Evolutionary conservation across 2,113 vertebrate species (phyloP), one percentile per base, ranked within the genome.

Genomic region (Willisornis vidua): DNA sequence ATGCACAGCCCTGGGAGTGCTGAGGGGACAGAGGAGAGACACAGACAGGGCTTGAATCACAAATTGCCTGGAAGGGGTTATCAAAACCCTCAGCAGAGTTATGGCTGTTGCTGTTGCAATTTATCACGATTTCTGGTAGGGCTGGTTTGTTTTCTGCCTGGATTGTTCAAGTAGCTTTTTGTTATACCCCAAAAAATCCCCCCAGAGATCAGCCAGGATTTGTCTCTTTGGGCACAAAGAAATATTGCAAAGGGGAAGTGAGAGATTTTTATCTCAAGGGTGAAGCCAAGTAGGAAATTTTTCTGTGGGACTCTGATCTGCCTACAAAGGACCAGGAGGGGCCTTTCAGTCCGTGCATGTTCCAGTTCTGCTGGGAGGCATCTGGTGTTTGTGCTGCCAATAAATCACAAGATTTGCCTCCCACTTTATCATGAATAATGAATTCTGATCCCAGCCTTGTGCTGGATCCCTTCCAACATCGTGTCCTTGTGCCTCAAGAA

Each of bases 391-490:
- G 87, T 70, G 93, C 85, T 79, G 91, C 93, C 82, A 88, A 90
- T 88, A 95, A 95, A 97, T 95, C 94, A 93, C 48, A 65, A 77
- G 82, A 6, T 87, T 76, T 37, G 58, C 92, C 93, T 97, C 91
- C 90, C 87, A n/a, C 72, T 93, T 35, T 12, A 86, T 83, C 26
- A 20, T 12, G 79, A 83, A 88, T 86, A 94, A 96, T 45, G 87
- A 95, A 96, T 86, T 35, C 92, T 5, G 2, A 62, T 66, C 49
- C 35, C 3, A 71, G 26, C 68, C 14, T 11, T 7, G 45, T 0
- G 3, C 78, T 94, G 95, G 91, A 91, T 11, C 72, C n/a, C 7
- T 0, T 91, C 95, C 95, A 96, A 18, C 45, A 10, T 3, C 79
- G 45, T 14, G 68, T 89, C 89, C 91, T 28, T 7, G 61, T 3